phyloP scores from a whole-genome alignment of 2,797 vertebrate genomes.

The Miichthys miiuy region DNA sequence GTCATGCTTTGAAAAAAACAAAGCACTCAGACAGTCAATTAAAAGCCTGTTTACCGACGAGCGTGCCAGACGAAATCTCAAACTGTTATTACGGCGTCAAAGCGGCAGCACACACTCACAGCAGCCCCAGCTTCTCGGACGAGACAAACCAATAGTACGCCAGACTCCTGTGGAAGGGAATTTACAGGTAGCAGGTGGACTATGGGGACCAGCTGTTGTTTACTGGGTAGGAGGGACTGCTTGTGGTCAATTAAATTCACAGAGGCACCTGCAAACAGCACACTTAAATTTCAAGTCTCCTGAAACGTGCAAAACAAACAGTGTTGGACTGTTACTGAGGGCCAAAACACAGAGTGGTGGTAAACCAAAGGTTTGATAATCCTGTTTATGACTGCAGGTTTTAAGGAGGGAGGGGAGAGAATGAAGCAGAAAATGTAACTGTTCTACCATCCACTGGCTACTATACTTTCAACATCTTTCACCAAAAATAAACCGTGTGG shows the following conservation, averaged over 20 bases:
- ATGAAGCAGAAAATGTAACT: background rate
- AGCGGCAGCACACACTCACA: slow-evolving; percentile 19
- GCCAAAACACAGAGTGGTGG: background rate
- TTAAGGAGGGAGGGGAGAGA: background rate
- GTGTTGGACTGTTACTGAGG: background rate
- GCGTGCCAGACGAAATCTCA: slow-evolving; percentile 21
- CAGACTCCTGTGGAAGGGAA: slow-evolving; percentile 39
- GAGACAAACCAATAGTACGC: slow-evolving; percentile 28
- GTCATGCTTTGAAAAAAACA: slow-evolving; percentile 31
- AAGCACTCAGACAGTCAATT: slow-evolving; percentile 38
- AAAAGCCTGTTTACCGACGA: slow-evolving; percentile 26
- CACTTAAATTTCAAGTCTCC: slow-evolving; percentile 27
- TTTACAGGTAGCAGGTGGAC: slow-evolving; percentile 63
- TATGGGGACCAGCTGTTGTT: slow-evolving; percentile 70
- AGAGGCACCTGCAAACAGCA: slow-evolving; percentile 40
- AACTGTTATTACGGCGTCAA: slow-evolving; percentile 55
- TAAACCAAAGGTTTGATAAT: slow-evolving; percentile 5
- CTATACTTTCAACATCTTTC: background rate
- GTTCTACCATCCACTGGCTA: background rate
- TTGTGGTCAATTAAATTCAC: slow-evolving; percentile 46
- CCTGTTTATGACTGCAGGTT: background rate
- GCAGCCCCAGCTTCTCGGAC: slow-evolving; percentile 7
- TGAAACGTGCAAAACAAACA: slow-evolving; percentile 38
- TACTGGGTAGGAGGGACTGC: slow-evolving; percentile 33
- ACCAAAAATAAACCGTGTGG: too few relatives aligned